Evolutionary conservation across 2,888 invertebrate species (phyloP), one percentile per base, ranked within the genome.

Genomic region (Seladonia tumulorum): DNA sequence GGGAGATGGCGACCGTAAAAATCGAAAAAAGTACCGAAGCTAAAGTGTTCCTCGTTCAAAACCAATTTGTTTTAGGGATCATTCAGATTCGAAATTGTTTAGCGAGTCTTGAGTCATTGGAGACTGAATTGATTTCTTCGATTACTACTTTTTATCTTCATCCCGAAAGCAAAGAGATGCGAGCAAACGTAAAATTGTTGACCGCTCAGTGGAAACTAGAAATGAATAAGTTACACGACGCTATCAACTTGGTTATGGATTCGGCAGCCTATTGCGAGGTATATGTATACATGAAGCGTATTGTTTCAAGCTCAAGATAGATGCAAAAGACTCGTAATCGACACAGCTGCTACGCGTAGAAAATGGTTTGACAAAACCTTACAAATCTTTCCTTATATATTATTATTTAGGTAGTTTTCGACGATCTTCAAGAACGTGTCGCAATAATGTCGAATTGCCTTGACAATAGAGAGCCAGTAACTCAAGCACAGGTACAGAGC

Each of bases 241-340:
- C 95, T 70, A 96, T 97, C 63, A 97, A 97, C 94, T 94, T 96
- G 72, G 97, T 97, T 83, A 96, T 97, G 8, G 97, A 97, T 93
- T 97, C 97, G 0, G 95, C 96, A 79, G 97, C 97, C 47, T 97
- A 97, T 94, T 96, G 96, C 89, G 96, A 97, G 95, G 97, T 97
- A 94, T 78, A 47, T 16, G 47, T 16, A 47, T 47, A 47, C 47
- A 16, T 16, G 47, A 16, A 47, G 16, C 47, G 16, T 16, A 16
- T 47, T 12, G 14, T 16, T 47, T 16, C 5, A 16, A 47, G 22
- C 22, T n/a, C 53, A n/a, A 22, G 18, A 22, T 53, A 8, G 8
- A n/a, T 53, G 22, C 8, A 57, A 47, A 47, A 57, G n/a, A n/a
- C 7, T 53, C 22, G 7, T 53, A 22, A 22, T 53, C 8, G 7